phyloP scores from a whole-genome alignment of 2,888 invertebrate genomes.

The Plutella xylostella region DNA sequence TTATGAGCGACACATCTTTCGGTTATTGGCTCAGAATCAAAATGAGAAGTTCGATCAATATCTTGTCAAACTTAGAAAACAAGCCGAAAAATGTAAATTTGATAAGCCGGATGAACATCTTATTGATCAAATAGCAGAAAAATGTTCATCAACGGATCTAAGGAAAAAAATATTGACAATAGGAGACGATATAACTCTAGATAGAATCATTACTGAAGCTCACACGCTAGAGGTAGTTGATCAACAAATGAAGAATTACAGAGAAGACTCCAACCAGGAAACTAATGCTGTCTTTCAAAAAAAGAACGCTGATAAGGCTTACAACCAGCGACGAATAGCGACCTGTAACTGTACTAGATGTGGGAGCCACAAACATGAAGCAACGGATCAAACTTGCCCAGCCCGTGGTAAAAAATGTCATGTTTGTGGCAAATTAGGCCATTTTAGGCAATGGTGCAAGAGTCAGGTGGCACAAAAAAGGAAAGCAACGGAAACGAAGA shows the following conservation, averaged over 20 bases:
- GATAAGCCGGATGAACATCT: constrained; percentile 21
- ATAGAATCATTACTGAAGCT: constrained; percentile 7
- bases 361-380: not conserved
- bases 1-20: constrained; percentile 18
- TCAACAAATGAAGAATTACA: constrained; percentile 7
- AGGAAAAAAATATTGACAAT: constrained; percentile 11
- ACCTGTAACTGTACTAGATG: constrained; percentile 5
- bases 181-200: constrained; percentile 10
- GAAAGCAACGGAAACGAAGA: not conserved
- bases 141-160: constrained; percentile 15
- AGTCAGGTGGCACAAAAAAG: not conserved
- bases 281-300: not conserved
- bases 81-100: constrained; percentile 26
- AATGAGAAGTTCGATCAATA: constrained; percentile 26
- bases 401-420: constrained; percentile 9
- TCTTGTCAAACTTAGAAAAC: constrained; percentile 23
- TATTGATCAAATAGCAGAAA: constrained; percentile 24
- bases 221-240: constrained; percentile 11
- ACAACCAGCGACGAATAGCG: not conserved
- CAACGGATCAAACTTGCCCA: constrained; percentile 2
- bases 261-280: not conserved
- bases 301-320: too few species aligned
- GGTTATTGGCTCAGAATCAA: constrained; percentile 22
- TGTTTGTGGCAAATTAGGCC: constrained; percentile 9
- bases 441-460: constrained; percentile 9